These are phyloP conservation scores for Brachionus plicatilis DNA, from an alignment of 1,140 invertebrate genomes.

Conservation along the genomic window DNA sequence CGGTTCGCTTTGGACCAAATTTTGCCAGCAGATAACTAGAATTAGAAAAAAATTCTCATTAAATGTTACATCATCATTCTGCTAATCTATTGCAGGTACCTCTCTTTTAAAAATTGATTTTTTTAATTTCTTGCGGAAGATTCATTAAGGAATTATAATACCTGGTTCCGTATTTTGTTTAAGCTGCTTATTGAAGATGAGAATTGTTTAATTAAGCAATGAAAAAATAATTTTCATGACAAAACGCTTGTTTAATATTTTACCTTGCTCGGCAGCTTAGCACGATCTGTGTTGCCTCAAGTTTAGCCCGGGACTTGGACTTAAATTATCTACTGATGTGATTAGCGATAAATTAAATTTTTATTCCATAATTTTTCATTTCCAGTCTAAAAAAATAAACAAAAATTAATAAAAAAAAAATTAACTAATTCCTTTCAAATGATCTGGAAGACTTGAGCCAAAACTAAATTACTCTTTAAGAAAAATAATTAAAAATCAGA, in stretches of 20 bases:
- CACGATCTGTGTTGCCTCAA: background rate
- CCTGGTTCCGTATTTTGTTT: background rate
- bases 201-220: background rate
- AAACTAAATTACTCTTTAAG: background rate
- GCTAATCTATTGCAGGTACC: background rate
- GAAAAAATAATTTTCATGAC: background rate
- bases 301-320: background rate
- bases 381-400: background rate
- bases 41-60: background rate
- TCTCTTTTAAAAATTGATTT: background rate
- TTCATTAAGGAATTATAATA: background rate
- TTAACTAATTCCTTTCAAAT: background rate
- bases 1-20: background rate
- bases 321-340: background rate
- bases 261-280: background rate
- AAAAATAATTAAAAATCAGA: background rate
- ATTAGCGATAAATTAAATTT: background rate
- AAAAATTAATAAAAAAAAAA: background rate
- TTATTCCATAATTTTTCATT: background rate
- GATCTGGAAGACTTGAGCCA: background rate
- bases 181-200: background rate
- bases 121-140: background rate
- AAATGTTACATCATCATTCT: background rate
- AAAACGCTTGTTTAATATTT: background rate
- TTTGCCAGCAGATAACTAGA: background rate